Evolutionary conservation across 2,888 invertebrate species (phyloP).

Genomic region (Ischnus inquisitorius): DNA sequence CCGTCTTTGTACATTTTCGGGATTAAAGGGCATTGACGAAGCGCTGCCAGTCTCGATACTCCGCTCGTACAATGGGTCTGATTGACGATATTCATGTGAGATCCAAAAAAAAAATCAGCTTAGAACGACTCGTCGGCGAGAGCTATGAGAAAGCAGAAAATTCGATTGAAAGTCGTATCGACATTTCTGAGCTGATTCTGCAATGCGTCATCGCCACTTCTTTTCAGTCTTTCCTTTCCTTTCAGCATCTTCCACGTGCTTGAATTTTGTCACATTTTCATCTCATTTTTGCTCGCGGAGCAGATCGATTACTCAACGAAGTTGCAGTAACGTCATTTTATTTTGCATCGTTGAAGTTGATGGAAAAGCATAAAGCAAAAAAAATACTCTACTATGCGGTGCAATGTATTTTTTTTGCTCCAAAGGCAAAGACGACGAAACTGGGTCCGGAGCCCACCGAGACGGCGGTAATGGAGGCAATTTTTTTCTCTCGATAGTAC

Average conservation of each 20-base stretch:
- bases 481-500: neutral
- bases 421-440: too few relatives aligned
- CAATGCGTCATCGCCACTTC: too few relatives aligned
- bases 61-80: neutral
- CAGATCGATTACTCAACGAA: neutral
- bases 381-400: neutral
- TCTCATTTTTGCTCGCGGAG: too few relatives aligned
- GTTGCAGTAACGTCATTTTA: neutral
- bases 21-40: constrained; percentile 33
- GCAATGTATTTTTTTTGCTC: too few relatives aligned
- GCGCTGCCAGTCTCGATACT: constrained; percentile 17
- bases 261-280: neutral
- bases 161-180: neutral
- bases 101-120: neutral
- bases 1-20: constrained; percentile 65
- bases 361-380: neutral
- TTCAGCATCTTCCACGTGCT: too few relatives aligned
- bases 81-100: constrained; percentile 8
- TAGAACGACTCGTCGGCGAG: neutral
- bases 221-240: too few relatives aligned
- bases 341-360: neutral
- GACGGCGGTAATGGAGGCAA: too few relatives aligned
- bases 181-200: neutral
- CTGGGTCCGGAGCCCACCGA: too few relatives aligned
- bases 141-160: neutral